These are phyloP conservation scores for Spea bombifrons DNA, from an alignment of 2,113 vertebrate species.

Conservation along the genomic window DNA sequence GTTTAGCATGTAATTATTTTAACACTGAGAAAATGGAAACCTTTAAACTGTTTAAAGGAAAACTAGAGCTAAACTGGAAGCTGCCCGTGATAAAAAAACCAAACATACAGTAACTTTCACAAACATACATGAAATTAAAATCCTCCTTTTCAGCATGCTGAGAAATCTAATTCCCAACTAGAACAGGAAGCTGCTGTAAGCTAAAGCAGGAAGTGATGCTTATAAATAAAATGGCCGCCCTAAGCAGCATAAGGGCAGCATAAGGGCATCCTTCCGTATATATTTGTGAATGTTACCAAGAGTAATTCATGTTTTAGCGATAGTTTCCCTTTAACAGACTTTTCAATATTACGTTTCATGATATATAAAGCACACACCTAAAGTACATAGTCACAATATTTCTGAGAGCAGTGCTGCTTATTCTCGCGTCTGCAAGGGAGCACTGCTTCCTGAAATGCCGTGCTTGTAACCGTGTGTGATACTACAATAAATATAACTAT, in stretches of 20 bases:
- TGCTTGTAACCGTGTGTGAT: constrained; percentile 45
- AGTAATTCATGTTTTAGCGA: background rate
- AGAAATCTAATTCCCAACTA: too few relatives aligned
- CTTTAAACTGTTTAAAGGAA: constrained; percentile 16
- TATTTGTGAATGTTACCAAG: background rate
- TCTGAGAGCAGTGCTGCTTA: constrained; percentile 22
- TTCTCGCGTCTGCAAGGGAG: background rate
- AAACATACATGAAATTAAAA: background rate
- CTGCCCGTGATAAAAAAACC: background rate
- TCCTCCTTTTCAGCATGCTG: too few relatives aligned
- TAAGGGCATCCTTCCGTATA: background rate
- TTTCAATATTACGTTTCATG: constrained; percentile 16
- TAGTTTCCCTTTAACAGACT: constrained; percentile 1
- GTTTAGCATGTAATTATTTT: background rate
- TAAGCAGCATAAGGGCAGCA: background rate
- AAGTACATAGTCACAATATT: constrained; percentile 42
- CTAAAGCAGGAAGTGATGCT: background rate
- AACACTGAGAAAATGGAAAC: constrained; percentile 37
- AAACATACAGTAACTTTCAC: background rate
- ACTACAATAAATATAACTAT: constrained; percentile 39
- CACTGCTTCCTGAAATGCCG: constrained; percentile 33
- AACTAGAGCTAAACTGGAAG: background rate
- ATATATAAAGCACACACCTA: constrained; percentile 45
- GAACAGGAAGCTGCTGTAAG: background rate
- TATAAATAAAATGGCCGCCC: background rate